Conservation (phyloP, 2,113 vertebrate genomes). For the Mormoops blainvillei region DNA sequence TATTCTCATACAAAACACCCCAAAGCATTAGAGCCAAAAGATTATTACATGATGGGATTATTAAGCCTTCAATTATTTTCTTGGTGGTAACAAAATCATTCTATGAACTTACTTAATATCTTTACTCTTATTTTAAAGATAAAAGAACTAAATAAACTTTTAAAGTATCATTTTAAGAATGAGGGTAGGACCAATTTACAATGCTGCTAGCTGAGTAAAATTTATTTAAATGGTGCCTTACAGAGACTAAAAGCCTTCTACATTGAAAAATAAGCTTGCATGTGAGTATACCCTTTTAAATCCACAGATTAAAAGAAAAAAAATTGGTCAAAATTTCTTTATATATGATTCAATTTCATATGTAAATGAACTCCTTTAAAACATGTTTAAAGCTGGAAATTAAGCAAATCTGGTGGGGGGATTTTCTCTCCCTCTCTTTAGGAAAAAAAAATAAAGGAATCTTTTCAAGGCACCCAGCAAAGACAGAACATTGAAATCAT, state of each 20-base stretch:
- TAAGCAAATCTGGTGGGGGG: slow-evolving; percentile 15
- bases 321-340: slow-evolving; percentile 2
- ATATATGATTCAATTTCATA: neutral
- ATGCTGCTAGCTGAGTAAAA: neutral
- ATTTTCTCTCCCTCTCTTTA: neutral
- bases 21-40: neutral
- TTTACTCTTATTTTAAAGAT: neutral
- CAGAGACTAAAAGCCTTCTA: neutral
- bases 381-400: slow-evolving; percentile 41
- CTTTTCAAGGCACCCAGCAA: neutral
- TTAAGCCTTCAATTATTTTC: neutral
- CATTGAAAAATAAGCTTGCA: neutral
- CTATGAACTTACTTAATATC: neutral
- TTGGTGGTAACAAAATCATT: neutral
- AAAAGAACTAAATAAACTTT: neutral
- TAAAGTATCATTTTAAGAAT: neutral
- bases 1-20: neutral
- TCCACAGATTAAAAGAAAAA: slow-evolving; percentile 24
- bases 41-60: neutral
- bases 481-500: neutral
- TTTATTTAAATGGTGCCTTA: neutral
- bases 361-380: slow-evolving; percentile 31
- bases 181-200: neutral
- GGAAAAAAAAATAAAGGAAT: neutral
- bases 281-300: neutral